Conservation (phyloP, 1,140 invertebrate genomes). For the Diorhabda sublineata region DNA sequence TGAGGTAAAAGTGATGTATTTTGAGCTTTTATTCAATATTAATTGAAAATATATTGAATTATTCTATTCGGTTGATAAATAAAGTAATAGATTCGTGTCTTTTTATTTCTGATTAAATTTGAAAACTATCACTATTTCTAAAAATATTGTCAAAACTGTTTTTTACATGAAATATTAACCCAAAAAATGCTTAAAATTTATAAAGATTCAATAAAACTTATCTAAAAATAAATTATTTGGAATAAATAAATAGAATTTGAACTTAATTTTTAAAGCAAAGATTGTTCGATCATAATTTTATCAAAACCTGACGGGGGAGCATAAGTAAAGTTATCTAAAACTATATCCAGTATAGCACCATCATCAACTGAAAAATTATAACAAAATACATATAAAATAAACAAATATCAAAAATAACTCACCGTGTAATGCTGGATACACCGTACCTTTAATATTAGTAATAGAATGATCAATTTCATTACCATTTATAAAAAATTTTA, state of each 20-base stretch:
- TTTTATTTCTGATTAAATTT: no score
- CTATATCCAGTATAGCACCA: slow-evolving; percentile 93
- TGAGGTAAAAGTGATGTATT: no score
- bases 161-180: no score
- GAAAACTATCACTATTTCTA: no score
- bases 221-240: slow-evolving; percentile 10
- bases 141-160: no score
- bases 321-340: slow-evolving; percentile 84
- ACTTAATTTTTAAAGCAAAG: slow-evolving; percentile 70
- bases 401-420: slow-evolving; percentile 31
- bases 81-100: no score
- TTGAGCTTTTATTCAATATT: no score
- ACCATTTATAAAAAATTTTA: slow-evolving; percentile 95
- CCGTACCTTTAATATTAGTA: slow-evolving; percentile 82
- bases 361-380: slow-evolving; percentile 79
- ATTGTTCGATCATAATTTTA: slow-evolving; percentile 96
- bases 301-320: slow-evolving; percentile 86
- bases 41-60: no score
- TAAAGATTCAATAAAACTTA: not conserved
- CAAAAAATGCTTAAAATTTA: no score
- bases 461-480: slow-evolving; percentile 80
- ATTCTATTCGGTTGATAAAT: no score
- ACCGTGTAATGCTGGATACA: slow-evolving; percentile 94
- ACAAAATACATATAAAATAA: not conserved
- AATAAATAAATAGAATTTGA: slow-evolving; percentile 19